Conservation (phyloP, 1,140 invertebrate genomes). For the Tetramorium parvispinum region DNA sequence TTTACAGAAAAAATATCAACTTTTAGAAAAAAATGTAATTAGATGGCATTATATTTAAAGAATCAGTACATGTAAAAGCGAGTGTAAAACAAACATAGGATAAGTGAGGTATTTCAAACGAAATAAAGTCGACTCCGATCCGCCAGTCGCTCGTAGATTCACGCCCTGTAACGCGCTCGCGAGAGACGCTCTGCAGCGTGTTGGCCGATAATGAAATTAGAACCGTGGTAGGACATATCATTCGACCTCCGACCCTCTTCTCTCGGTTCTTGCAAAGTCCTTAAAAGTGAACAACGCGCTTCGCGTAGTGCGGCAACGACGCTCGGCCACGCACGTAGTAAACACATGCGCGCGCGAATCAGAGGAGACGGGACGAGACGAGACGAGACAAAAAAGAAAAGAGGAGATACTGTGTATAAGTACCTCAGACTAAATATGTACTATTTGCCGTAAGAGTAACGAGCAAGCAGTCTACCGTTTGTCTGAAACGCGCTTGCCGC, state of each 20-base stretch:
- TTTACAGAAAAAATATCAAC: background rate
- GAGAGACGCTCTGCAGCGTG: conserved; percentile 5
- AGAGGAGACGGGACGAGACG: background rate
- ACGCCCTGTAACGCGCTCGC: background rate
- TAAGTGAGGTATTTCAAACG: background rate
- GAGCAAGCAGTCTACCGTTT: background rate
- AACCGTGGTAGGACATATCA: conserved; percentile 67
- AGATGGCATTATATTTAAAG: background rate
- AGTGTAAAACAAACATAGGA: background rate
- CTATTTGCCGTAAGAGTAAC: conserved; percentile 39
- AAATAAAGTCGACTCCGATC: background rate
- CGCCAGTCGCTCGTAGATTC: background rate
- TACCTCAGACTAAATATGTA: conserved; percentile 8
- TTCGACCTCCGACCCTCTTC: conserved; percentile 60
- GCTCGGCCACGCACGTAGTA: background rate
- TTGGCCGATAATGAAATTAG: conserved; percentile 75
- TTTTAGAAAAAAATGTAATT: background rate
- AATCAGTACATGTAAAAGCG: background rate
- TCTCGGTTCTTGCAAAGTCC: conserved; percentile 1
- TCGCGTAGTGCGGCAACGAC: conserved; percentile 13
- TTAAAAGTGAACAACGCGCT: conserved; percentile 36
- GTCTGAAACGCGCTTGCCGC: background rate
- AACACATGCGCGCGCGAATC: background rate
- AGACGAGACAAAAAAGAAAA: background rate
- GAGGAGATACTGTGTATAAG: background rate